Conservation (phyloP, 2,113 vertebrate species). For the Megaceryle maxima region DNA sequence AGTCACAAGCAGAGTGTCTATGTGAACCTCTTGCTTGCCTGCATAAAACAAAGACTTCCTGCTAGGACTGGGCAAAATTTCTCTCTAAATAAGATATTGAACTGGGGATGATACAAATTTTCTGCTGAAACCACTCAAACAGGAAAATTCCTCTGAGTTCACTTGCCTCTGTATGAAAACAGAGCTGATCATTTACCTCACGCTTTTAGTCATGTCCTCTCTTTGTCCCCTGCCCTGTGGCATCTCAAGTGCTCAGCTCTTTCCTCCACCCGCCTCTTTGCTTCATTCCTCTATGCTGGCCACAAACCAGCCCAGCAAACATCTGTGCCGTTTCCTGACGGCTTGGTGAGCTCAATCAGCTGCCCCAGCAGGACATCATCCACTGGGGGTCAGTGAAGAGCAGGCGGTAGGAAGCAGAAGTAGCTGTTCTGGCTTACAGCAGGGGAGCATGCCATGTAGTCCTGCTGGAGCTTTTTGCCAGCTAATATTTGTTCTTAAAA, state of each 20-base stretch:
- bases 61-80: neutral
- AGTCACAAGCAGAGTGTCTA: neutral
- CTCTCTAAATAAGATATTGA: neutral
- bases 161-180: neutral
- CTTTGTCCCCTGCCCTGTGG: neutral
- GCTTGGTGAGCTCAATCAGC: neutral
- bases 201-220: fast-evolving
- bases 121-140: neutral
- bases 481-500: neutral
- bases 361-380: neutral
- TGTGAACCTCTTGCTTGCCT: neutral
- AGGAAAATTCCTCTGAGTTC: neutral
- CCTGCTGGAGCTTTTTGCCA: neutral
- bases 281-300: neutral
- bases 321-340: fast-evolving
- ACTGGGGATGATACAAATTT: neutral
- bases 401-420: neutral
- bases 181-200: neutral
- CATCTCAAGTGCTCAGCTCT: neutral
- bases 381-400: neutral
- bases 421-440: neutral
- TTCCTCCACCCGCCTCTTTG: neutral
- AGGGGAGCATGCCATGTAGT: fast-evolving
- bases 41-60: neutral
- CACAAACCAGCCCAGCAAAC: neutral